Percentiles rank a stretch among this genome's conserved stretches.
Evolutionary conservation across 2,888 invertebrate species (phyloP).

Genomic region (Cartodere bifasciata): DNA sequence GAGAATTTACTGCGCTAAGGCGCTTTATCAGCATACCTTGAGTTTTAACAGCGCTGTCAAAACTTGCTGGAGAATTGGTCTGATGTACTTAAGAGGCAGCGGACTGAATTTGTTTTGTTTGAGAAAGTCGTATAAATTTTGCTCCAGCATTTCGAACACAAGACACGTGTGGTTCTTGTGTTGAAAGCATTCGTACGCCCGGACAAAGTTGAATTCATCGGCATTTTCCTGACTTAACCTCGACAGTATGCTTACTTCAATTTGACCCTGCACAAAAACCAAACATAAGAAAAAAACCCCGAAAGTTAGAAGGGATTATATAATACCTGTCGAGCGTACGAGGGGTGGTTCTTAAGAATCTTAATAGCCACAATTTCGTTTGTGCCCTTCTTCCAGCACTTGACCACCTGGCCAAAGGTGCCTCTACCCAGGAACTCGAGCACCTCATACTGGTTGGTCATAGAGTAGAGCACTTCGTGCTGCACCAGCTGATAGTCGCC

Average conservation of each 20-base stretch:
- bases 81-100: slow-evolving; percentile 92
- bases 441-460: slow-evolving; percentile 92
- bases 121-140: slow-evolving; percentile 98
- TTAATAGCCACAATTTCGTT: slow-evolving; percentile 99
- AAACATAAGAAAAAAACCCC: no score
- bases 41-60: slow-evolving; percentile 74
- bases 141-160: slow-evolving; percentile 99
- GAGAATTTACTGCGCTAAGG: no score
- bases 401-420: slow-evolving; percentile 98
- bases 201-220: slow-evolving; percentile 99
- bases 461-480: slow-evolving; percentile 94
- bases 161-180: slow-evolving; percentile 99
- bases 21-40: slow-evolving; percentile 59
- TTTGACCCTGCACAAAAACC: slow-evolving; percentile 59
- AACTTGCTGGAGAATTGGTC: slow-evolving; percentile 98
- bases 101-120: slow-evolving; percentile 99
- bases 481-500: slow-evolving; percentile 98
- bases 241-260: slow-evolving; percentile 93
- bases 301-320: no score
- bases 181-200: slow-evolving; percentile 99
- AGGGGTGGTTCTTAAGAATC: slow-evolving; percentile 99
- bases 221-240: slow-evolving; percentile 94
- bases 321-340: slow-evolving; percentile 92
- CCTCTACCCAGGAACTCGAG: slow-evolving; percentile 98
- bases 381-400: slow-evolving; percentile 99